A percentile compares a stretch with the other conserved stretches of the same genome.
phyloP scores from a whole-genome alignment of 2,888 invertebrate species.

The Tetranychus piercei region DNA sequence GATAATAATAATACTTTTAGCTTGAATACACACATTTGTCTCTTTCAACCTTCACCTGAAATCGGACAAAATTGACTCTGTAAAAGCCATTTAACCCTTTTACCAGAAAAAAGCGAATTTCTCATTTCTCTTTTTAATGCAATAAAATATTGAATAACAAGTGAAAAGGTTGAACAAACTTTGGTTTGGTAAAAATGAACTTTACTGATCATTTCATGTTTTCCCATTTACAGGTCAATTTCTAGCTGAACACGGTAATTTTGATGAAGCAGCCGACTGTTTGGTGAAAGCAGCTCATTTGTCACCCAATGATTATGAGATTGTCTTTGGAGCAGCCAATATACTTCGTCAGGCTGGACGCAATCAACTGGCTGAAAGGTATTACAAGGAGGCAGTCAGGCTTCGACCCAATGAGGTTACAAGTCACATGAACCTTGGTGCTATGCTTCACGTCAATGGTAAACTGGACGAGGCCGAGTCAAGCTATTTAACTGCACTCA shows the following conservation, averaged over 20 bases:
- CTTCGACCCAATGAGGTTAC: constrained; percentile 54
- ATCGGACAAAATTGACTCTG: too few relatives aligned
- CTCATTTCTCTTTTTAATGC: too few relatives aligned
- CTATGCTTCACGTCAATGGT: constrained; percentile 78
- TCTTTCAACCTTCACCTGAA: too few relatives aligned
- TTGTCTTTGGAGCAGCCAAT: constrained; percentile 71
- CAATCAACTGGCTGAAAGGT: constrained; percentile 61
- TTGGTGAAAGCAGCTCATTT: constrained; percentile 53
- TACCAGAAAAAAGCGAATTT: too few relatives aligned
- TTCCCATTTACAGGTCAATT: constrained; percentile 53
- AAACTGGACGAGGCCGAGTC: constrained; percentile 68
- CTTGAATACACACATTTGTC: too few relatives aligned
- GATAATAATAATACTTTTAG: too few relatives aligned
- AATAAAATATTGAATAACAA: too few relatives aligned
- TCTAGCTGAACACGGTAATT: constrained; percentile 55
- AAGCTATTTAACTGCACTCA: constrained; percentile 64
- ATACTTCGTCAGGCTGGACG: constrained; percentile 46
- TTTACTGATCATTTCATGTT: not conserved
- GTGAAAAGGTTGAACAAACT: too few relatives aligned
- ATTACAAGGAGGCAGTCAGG: constrained; percentile 61
- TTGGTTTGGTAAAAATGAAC: too few relatives aligned
- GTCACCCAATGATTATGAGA: constrained; percentile 62
- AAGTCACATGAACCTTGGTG: constrained; percentile 81
- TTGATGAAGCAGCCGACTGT: constrained; percentile 61
- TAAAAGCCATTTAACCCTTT: too few relatives aligned